phyloP scores from a whole-genome alignment of 2,888 invertebrate genomes.

The Sphaerophoria rueppellii region DNA sequence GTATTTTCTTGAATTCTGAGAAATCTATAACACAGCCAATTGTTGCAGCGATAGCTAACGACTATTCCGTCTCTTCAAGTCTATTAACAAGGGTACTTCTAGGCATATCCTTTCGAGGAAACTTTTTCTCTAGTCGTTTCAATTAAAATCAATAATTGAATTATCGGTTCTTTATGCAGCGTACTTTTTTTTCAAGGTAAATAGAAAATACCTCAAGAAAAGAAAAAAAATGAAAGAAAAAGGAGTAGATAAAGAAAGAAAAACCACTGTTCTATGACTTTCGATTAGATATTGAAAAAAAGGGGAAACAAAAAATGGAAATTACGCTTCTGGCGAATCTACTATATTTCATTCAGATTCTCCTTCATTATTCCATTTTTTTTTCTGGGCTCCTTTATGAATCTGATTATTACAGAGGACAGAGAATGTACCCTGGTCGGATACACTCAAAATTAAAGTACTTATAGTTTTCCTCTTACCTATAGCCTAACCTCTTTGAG shows the following conservation, averaged over 20 bases:
- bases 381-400: conserved; percentile 23
- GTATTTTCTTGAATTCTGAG: too few relatives aligned
- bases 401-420: conserved; percentile 33
- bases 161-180: conserved; percentile 54
- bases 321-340: conserved; percentile 36
- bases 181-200: too few relatives aligned
- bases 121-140: conserved; percentile 60
- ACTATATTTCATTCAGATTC: conserved; percentile 29
- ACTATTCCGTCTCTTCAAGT: too few relatives aligned
- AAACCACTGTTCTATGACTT: conserved; percentile 45
- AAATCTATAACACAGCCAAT: too few relatives aligned
- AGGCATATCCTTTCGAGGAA: too few relatives aligned
- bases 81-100: too few relatives aligned
- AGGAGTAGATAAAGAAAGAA: too few relatives aligned
- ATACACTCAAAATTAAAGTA: conserved; percentile 34
- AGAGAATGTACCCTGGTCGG: conserved; percentile 8
- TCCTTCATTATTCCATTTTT: not conserved
- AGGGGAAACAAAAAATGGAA: not conserved
- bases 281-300: conserved; percentile 6
- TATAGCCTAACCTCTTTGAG: conserved; percentile 39
- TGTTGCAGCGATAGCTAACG: too few relatives aligned
- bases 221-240: conserved; percentile 1
- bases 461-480: conserved; percentile 34
- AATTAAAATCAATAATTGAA: conserved; percentile 68
- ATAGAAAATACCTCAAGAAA: too few relatives aligned